A percentile compares a stretch with the other conserved stretches of the same genome.
Evolutionary conservation across 2,888 invertebrate species (phyloP).

Genomic region (Agonopterix subpropinquella): DNA sequence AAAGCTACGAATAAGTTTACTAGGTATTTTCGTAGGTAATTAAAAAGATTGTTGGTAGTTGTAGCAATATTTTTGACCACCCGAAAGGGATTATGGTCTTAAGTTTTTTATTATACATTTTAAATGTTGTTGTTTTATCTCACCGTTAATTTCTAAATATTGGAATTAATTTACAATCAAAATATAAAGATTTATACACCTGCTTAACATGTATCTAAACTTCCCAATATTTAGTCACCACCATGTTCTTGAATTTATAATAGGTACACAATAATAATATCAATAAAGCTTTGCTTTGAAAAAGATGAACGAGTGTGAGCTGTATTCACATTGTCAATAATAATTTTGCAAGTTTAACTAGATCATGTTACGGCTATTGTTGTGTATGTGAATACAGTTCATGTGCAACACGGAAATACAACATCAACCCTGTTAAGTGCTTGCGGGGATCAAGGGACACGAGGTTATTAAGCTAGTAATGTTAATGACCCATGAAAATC

Average conservation of each 20-base stretch:
- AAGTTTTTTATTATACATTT: no score
- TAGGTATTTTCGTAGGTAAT: no score
- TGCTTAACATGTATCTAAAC: slow-evolving; percentile 56
- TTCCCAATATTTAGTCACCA: slow-evolving; percentile 66
- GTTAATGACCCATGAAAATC: slow-evolving; percentile 49
- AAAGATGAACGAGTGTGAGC: slow-evolving; percentile 36
- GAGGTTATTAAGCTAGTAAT: slow-evolving; percentile 59
- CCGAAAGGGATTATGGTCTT: no score
- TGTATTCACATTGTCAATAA: slow-evolving; percentile 35
- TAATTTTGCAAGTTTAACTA: slow-evolving; percentile 20
- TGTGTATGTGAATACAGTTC: slow-evolving; percentile 46
- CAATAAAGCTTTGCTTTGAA: slow-evolving; percentile 45
- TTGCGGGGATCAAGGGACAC: slow-evolving; percentile 70
- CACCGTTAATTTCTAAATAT: slow-evolving; percentile 63
- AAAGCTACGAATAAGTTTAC: no score
- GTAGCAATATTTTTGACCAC: no score
- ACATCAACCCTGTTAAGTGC: slow-evolving; percentile 68
- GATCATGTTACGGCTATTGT: slow-evolving; percentile 11
- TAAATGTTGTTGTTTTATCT: slow-evolving; percentile 25
- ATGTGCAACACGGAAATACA: slow-evolving; percentile 56
- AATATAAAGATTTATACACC: slow-evolving; percentile 68
- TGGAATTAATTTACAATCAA: slow-evolving; percentile 67
- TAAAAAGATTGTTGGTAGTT: no score
- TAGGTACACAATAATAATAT: slow-evolving; percentile 11
- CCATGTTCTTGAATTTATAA: slow-evolving; percentile 43